Evolutionary conservation across 2,888 invertebrate genomes (phyloP), one percentile per base, ranked within the genome.

Genomic region (Parapristionchus giblindavisi): DNA sequence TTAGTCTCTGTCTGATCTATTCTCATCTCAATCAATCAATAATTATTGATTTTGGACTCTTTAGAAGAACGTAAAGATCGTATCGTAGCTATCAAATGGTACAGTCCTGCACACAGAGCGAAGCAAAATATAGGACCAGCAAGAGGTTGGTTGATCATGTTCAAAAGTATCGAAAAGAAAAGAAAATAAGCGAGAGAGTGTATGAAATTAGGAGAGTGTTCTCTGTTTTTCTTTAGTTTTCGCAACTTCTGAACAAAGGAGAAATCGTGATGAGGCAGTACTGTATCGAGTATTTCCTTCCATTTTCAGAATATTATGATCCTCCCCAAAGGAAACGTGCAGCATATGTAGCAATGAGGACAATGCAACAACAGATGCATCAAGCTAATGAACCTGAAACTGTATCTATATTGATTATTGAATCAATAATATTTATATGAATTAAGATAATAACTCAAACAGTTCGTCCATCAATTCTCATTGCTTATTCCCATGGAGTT

Each of bases 401-500:
- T 14, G 11, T 14, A 43, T 43, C 43, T 8, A 43, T 43, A 43
- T 43, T 43, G 43, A 43, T 43, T 43, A 43, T 14, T 14, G 43
- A 43, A 43, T 17, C 8, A 43, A 43, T 14, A 43, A 14, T 17
- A 43, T 14, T 43, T 14, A 43, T 43, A 8, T 43, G 17, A 43
- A 14, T 43, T 43, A 8, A 8, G 43, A 17, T 17, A 8, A 14
- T 17, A 14, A 27, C 43, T 0, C 1, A 36, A 17, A 36, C 73
- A 32, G 79, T 80, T 40, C 77, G 80, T 32, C 85, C 95, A 0
- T 92, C 93, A 21, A 89, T 98, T 68, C 93, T 93, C 0, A 92
- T 98, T 84, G 94, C 94, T 87, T 97, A 94, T 89, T 93, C 93
- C 88, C 93, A 92, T 88, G 97, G 98, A 2, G 91, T 92, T 78